Evolutionary conservation across 1,140 invertebrate species (phyloP).

Genomic region (Melanaphis sacchari): DNA sequence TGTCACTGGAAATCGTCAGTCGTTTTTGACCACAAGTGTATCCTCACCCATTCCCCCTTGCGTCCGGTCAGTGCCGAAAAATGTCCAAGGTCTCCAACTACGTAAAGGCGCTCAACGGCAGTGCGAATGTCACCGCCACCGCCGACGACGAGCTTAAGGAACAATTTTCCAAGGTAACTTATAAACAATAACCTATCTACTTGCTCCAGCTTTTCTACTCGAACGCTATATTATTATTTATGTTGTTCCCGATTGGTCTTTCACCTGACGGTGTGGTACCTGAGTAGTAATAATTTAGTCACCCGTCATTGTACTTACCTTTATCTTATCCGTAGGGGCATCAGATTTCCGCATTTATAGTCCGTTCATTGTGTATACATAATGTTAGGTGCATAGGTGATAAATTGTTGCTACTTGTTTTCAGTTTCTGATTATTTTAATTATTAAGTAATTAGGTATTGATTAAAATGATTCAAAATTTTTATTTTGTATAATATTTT

Average conservation of each 20-base stretch:
- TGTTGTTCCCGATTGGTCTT: not conserved
- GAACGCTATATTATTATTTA: not conserved
- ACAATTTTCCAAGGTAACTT: slow-evolving; percentile 54
- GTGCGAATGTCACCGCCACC: not conserved
- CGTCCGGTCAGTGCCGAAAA: too few species aligned
- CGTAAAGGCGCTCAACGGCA: slow-evolving; percentile 32
- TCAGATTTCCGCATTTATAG: not conserved
- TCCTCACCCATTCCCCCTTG: not conserved
- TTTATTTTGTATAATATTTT: not conserved
- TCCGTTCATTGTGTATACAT: not conserved
- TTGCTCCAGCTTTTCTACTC: not conserved
- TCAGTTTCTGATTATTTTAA: not conserved
- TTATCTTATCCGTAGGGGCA: not conserved
- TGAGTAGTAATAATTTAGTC: not conserved
- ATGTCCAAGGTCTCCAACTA: slow-evolving; percentile 46
- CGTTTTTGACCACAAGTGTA: not conserved
- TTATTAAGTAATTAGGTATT: not conserved
- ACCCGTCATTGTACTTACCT: not conserved
- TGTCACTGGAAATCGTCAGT: not conserved
- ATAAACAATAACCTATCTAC: not conserved
- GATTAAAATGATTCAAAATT: too few species aligned
- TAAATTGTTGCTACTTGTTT: not conserved
- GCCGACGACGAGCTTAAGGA: slow-evolving; percentile 55
- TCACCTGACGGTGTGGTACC: not conserved
- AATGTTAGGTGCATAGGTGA: too few species aligned